Conservation (phyloP, 2,888 invertebrate species). For the Scaptomyza reducta region DNA sequence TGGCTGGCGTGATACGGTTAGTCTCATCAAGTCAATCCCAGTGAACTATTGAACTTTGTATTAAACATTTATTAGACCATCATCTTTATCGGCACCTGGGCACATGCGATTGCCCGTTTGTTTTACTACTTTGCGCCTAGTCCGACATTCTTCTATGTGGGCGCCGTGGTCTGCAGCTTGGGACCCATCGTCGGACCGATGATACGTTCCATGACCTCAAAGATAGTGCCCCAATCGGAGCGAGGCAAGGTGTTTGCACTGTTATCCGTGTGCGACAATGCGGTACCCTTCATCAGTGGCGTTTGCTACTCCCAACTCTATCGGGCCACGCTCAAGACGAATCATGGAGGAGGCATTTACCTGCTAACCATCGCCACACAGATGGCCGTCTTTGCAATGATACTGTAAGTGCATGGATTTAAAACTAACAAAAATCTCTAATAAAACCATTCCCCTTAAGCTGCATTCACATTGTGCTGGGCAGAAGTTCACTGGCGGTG, state of each 20-base stretch:
- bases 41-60: neutral
- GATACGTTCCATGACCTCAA: constrained; percentile 92
- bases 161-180: constrained; percentile 90
- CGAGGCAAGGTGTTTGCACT: constrained; percentile 92
- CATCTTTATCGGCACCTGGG: constrained; percentile 89
- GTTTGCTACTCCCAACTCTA: constrained; percentile 89
- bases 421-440: neutral
- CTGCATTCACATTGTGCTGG: constrained; percentile 81
- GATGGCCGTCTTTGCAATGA: constrained; percentile 87
- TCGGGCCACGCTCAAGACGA: constrained; percentile 87
- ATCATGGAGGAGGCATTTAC: constrained; percentile 87
- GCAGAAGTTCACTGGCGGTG: constrained; percentile 76
- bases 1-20: constrained; percentile 88
- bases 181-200: constrained; percentile 92
- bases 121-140: constrained; percentile 87
- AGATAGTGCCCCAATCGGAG: constrained; percentile 89
- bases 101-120: constrained; percentile 89
- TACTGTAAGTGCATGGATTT: constrained; percentile 86
- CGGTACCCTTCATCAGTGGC: constrained; percentile 90
- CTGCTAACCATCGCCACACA: constrained; percentile 90
- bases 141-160: constrained; percentile 87
- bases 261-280: constrained; percentile 92
- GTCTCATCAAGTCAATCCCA: neutral
- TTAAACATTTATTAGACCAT: constrained; percentile 85
- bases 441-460: constrained; percentile 54